Evolutionary conservation across 2,888 invertebrate genomes (phyloP), one percentile per base, ranked within the genome.

Genomic region (Epinotia nisella): DNA sequence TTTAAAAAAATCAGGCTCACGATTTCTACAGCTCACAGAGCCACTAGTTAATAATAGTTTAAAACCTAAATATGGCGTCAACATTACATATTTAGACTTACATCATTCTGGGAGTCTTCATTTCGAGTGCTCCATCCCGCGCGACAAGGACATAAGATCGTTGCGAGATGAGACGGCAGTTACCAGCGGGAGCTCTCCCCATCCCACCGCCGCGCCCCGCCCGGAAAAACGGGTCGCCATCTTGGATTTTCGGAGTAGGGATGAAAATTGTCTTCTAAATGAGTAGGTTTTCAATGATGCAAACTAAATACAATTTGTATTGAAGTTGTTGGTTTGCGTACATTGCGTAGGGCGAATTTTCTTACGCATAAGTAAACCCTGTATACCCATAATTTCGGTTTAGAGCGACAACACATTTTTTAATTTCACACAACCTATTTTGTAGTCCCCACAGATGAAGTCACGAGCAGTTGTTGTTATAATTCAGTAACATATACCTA

Each of bases 111-210:
- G 4, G 3, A 13, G 45, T 45, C 7, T 1, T 4, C 49, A 5
- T 49, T 49, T n/a, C 7, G n/a, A 49, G 3, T n/a, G 13, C 55
- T 67, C 55, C 73, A 74, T 76, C 77, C 74, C 74, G 49, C 9
- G 75, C 13, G 77, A 78, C 64, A 78, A 77, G 78, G 77, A 78
- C 78, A 71, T 72, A 75, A 76, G 75, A 77, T 72, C 53, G 71
- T 68, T 45, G 61, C 58, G 75, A 78, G 77, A 78, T 76, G 76
- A 78, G 76, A 77, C 64, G 71, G 73, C 71, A 56, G 69, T 71
- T 71, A 74, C 74, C 70, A 75, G 73, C 56, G 41, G 49, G 66
- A 45, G 59, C 64, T 45, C 64, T n/a, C 68, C 66, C 69, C 70
- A 66, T 49, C 71, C 55, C 69, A 49, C 62, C 61, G 61, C 76